Conservation (phyloP, 2,113 vertebrate species). For the Sula dactylatra region DNA sequence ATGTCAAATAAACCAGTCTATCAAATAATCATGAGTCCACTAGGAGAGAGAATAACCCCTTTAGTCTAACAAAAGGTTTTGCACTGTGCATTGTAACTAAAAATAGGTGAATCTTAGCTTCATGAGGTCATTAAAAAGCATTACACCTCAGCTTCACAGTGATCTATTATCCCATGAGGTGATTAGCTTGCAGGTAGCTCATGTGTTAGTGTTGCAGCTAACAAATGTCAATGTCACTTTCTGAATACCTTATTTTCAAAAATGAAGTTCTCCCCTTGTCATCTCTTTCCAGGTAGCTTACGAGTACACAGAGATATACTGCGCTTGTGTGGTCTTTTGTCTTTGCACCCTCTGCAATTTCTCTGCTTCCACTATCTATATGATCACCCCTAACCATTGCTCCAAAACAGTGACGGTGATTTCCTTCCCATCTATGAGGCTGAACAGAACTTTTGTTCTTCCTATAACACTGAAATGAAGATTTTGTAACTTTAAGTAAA, state of each 20-base stretch:
- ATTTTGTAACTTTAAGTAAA: neutral
- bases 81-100: neutral
- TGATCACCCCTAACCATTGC: neutral
- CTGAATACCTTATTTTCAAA: neutral
- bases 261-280: neutral
- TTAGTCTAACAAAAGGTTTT: neutral
- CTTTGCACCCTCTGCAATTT: neutral
- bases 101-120: neutral
- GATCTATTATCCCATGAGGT: neutral
- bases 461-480: neutral
- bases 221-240: conserved; percentile 19
- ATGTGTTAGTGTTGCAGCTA: neutral
- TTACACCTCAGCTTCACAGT: neutral
- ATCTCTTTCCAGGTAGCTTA: neutral
- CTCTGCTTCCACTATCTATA: neutral
- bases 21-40: conserved; percentile 16
- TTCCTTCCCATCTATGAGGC: neutral
- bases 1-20: conserved; percentile 34
- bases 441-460: neutral
- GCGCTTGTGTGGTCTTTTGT: neutral
- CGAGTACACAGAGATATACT: neutral
- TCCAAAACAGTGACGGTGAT: neutral
- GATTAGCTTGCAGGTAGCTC: conserved; percentile 6
- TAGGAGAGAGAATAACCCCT: neutral
- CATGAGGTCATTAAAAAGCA: neutral